phyloP scores from a whole-genome alignment of 2,888 invertebrate genomes.

The Linnaemya vulpina region DNA sequence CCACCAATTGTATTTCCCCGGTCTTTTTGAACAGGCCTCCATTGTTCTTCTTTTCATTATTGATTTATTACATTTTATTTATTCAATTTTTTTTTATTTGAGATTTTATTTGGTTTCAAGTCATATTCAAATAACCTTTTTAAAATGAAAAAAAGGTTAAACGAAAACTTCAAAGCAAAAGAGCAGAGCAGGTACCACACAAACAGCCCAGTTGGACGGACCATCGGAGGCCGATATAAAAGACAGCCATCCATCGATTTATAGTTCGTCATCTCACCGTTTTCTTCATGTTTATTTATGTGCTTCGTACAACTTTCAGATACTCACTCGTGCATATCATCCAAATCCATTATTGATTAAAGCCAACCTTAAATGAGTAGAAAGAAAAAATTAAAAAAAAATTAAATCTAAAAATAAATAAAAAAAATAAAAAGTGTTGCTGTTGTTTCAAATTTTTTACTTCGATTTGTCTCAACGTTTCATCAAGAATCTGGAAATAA shows the following conservation, averaged over 20 bases:
- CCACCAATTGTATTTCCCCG: conserved; percentile 2
- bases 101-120: conserved; percentile 28
- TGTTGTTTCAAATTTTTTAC: conserved; percentile 10
- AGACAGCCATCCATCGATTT: conserved; percentile 40
- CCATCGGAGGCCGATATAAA: background rate
- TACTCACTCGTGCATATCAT: conserved; percentile 16
- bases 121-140: too few species aligned
- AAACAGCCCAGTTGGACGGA: background rate
- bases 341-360: conserved; percentile 60
- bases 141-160: too few species aligned
- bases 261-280: conserved; percentile 22
- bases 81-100: too few species aligned
- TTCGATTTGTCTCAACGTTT: conserved; percentile 20
- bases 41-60: conserved; percentile 50
- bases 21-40: conserved; percentile 4
- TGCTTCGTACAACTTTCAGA: background rate
- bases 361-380: conserved; percentile 43
- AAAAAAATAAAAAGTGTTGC: too few species aligned
- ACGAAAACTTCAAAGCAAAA: conserved; percentile 21
- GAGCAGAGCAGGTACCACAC: conserved; percentile 52
- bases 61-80: conserved; percentile 67
- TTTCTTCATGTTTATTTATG: conserved; percentile 12
- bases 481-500: conserved; percentile 20
- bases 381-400: conserved; percentile 12
- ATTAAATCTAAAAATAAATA: too few species aligned